Base-by-base conservation (phyloP, 2,888 invertebrate genomes). In the Drosophila barbarae region DNA sequence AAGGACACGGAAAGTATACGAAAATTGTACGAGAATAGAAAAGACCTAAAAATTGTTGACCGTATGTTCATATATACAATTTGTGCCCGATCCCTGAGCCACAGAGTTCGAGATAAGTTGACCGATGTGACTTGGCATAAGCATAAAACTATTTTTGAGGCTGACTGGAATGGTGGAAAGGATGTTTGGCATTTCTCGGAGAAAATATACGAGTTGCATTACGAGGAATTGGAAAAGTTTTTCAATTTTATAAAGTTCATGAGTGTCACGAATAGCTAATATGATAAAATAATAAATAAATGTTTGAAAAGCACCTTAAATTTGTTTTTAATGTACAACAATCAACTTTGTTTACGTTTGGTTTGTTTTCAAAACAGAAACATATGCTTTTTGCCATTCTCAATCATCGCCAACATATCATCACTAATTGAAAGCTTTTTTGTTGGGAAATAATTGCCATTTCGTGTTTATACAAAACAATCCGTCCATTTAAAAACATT, bases 231-330 rank as follows among this genome's bases (percentile, higher is more conserved):
- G 9, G 10, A 28, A 15, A 69, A 65, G 23, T 8, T 74, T 0
- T 32, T 71, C 1, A 74, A 60, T 38, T 74, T 55, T 28, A 46
- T 64, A n/a, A 49, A 55, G 28, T 74, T 75, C 3, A 6, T 72
- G 26, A 59, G 49, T 28, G 42, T 10, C 4, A 32, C 42, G 0
- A 51, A 54, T 13, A 64, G 23, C 3, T 54, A 46, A 9, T 10
- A n/a, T n/a, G 1, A 1, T 32, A 30, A 18, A 32, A 30, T 18
- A 28, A 36, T 5, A n/a, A 15, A 28, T 12, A 28, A 15, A 28
- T n/a, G 0, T 8, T 5, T 42, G 8, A 2, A 7, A 23, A 42
- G 1, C 6, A 18, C 3, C 1, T 23, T 23, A n/a, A 12, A 15
- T 23, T 8, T 8, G 8, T 35, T 42, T 46, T 7, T 32, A 21